Evolutionary conservation across 92 coral and sea anemone genomes (phyloP), one percentile per base, ranked within the genome.

Genomic region (Phenganax subtilis): DNA sequence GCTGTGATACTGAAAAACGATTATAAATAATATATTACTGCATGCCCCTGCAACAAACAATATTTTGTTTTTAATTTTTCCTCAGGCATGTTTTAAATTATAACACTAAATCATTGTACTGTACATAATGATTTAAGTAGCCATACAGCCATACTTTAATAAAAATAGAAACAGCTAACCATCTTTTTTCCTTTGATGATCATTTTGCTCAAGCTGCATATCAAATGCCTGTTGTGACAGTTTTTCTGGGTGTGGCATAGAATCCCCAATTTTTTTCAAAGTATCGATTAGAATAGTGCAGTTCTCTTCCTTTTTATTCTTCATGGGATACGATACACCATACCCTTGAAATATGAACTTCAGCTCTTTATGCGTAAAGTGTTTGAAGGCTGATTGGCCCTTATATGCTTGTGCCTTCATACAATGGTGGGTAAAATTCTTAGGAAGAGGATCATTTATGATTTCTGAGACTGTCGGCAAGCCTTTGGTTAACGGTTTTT

Each of bases 231-330:
- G 76, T 51, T 71, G 55, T 25, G 76, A 66, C 25, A 80, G 74
- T 51, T 80, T 80, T 27, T 80, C 76, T n/a, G 84, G 84, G 54
- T 44, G 31, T 8, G 84, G 84, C 84, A 80, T 80, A 31, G 76
- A 30, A 31, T 51, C 57, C 27, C 76, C 76, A n/a, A 20, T 14
- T 51, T 57, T 66, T 71, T 65, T 80, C 59, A 80, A 57, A 51
- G 31, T 67, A 12, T 64, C 31, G 27, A 53, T 28, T 53, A 80
- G 27, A 55, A 14, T 12, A 20, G 69, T 12, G 9, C 84, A 80
- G 25, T 47, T 29, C 27, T 55, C 11, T 53, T 17, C 62, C 54
- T 80, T 80, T 44, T 51, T 16, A 63, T 66, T 62, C 51, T 65
- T 80, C 8, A 37, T 4, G 47, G 84, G 47, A 51, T 80, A 80